phyloP scores from a whole-genome alignment of 2,888 invertebrate genomes.

The Xanthorhoe spadicearia region DNA sequence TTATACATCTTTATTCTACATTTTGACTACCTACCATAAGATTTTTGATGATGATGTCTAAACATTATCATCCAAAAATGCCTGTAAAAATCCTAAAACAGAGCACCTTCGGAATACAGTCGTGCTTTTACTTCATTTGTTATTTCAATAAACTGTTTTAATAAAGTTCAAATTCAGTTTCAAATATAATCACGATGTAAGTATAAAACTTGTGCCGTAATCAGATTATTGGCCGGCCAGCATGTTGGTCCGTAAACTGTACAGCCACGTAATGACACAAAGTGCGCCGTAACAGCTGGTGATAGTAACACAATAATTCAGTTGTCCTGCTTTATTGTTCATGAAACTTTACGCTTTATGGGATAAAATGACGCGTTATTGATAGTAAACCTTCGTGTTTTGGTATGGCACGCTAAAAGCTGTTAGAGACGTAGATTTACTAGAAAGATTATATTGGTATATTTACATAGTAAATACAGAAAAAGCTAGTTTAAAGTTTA shows the following conservation, averaged over 20 bases:
- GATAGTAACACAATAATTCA: conserved; percentile 46
- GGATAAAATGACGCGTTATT: conserved; percentile 73
- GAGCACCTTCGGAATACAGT: no score
- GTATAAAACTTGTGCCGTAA: conserved; percentile 11
- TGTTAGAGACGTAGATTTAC: conserved; percentile 50
- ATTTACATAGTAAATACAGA: not conserved
- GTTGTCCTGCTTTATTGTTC: conserved; percentile 55
- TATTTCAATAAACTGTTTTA: not conserved
- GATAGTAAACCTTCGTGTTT: conserved; percentile 71
- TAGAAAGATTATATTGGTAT: conserved; percentile 45
- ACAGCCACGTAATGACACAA: conserved; percentile 30
- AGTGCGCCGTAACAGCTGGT: conserved; percentile 18
- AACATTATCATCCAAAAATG: no score
- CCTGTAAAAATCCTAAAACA: no score
- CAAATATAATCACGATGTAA: conserved; percentile 1
- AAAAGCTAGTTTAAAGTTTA: not conserved
- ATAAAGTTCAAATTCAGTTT: not conserved
- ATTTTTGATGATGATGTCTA: no score
- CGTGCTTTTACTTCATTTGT: no score
- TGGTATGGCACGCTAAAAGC: conserved; percentile 65
- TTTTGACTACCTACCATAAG: no score
- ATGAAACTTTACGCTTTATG: conserved; percentile 59
- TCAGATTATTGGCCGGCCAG: conserved; percentile 18
- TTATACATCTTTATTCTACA: no score
- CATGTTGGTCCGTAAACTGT: conserved; percentile 36